Conservation (phyloP, 2,888 invertebrate species). For the Mayetiola destructor region DNA sequence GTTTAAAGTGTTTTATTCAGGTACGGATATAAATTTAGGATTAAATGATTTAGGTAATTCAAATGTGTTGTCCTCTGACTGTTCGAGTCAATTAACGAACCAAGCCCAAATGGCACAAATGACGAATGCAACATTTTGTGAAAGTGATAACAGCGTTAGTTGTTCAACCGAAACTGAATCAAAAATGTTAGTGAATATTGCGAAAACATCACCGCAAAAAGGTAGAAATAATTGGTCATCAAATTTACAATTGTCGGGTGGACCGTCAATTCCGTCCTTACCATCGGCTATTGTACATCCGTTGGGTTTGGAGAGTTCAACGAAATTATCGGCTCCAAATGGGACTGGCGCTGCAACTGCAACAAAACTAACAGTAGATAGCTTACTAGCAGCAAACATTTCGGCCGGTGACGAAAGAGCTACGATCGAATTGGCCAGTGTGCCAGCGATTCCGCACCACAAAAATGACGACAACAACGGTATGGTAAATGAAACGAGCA, state of each 20-base stretch:
- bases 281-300: constrained; percentile 7
- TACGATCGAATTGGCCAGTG: no score
- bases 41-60: constrained; percentile 9
- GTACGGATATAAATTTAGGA: constrained; percentile 10
- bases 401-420: no score
- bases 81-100: not conserved
- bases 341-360: no score
- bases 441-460: no score
- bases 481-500: not conserved
- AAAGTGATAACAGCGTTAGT: constrained; percentile 20
- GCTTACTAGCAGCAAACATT: not conserved
- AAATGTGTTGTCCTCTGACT: constrained; percentile 5
- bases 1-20: constrained; percentile 7
- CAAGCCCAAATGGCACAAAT: not conserved
- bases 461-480: no score
- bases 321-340: no score
- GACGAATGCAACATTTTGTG: constrained; percentile 17
- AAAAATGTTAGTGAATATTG: no score
- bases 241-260: not conserved
- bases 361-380: not conserved
- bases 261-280: not conserved
- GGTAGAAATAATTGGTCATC: not conserved
- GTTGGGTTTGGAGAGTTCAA: no score
- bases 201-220: not conserved
- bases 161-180: not conserved